phyloP scores from a whole-genome alignment of 2,888 invertebrate genomes.

The Biston betularia region DNA sequence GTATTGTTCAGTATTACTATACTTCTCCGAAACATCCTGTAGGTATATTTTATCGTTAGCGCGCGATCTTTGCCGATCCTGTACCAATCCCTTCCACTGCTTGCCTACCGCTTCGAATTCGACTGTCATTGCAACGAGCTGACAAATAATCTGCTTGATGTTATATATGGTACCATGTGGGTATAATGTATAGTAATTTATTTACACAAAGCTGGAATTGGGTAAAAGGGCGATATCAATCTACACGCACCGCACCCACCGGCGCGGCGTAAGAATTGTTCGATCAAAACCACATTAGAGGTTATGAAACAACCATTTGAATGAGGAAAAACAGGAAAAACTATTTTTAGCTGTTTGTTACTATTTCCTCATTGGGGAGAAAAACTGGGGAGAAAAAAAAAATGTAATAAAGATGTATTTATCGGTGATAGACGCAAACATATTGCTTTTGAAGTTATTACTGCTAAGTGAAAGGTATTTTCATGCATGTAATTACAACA shows the following conservation, averaged over 20 bases:
- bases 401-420: conserved; percentile 22
- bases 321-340: conserved; percentile 24
- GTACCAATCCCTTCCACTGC: too few relatives aligned
- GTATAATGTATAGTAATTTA: conserved; percentile 3
- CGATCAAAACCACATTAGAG: conserved; percentile 40
- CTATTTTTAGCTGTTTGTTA: conserved; percentile 24
- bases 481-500: not conserved
- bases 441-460: conserved; percentile 13
- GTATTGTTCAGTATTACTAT: too few relatives aligned
- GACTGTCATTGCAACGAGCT: too few relatives aligned
- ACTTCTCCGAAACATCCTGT: too few relatives aligned
- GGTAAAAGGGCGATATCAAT: conserved; percentile 89
- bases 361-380: conserved; percentile 19
- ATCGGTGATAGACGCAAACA: conserved; percentile 11
- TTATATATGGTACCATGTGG: not conserved
- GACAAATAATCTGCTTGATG: too few relatives aligned
- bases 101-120: too few relatives aligned
- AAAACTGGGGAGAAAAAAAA: conserved; percentile 17
- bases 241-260: conserved; percentile 94
- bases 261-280: conserved; percentile 86
- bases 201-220: conserved; percentile 12
- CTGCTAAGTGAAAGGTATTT: not conserved
- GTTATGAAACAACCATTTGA: conserved; percentile 32
- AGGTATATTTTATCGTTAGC: too few relatives aligned
- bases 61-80: too few relatives aligned